Base-by-base conservation (phyloP, 2,888 invertebrate genomes). In the Drosophila bunnanda region DNA sequence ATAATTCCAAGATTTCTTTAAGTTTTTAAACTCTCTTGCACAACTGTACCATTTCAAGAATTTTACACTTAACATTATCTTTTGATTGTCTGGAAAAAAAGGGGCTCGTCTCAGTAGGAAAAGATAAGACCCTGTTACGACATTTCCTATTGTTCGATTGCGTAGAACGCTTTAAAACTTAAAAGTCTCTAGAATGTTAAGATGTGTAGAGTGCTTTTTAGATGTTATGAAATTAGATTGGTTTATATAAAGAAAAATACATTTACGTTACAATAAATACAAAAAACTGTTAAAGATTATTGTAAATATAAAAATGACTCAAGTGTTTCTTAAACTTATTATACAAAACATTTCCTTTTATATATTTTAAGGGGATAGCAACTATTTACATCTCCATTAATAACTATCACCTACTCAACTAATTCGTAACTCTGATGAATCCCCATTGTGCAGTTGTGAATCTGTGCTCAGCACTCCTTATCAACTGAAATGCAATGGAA, bases 401-500 rank as follows among this genome's bases (percentile, higher is more conserved):
- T 32, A 15, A 50, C 34, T 34, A 12, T 20, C 32, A 34, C 4
- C 32, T 6, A 25, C 30, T 32, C 41, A 20, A 17, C 17, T 15
- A 25, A 25, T 13, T 13, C 22, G 20, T 32, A 30, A 30, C 28
- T 32, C 15, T 32, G 13, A 25, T 46, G 48, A 38, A 56, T 20
- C 43, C 48, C 22, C 36, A 44, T 39, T 44, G 13, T 30, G 52
- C 15, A 43, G 13, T 34, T 15, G 28, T 17, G 22, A 38, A 43
- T 34, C 36, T 44, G 34, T 17, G 22, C 50, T 44, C 22, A 50
- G 32, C 15, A 30, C 43, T 44, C 41, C 75, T 80, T 83, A 82
- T 82, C 81, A 82, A 67, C 57, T 17, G 53, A 62, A 71, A 70
- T 86, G 80, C 57, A 82, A 62, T 77, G 69, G 71, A 52, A 61